Evolutionary conservation across 2,797 vertebrate species (phyloP).

Genomic region (Botia almorhae): DNA sequence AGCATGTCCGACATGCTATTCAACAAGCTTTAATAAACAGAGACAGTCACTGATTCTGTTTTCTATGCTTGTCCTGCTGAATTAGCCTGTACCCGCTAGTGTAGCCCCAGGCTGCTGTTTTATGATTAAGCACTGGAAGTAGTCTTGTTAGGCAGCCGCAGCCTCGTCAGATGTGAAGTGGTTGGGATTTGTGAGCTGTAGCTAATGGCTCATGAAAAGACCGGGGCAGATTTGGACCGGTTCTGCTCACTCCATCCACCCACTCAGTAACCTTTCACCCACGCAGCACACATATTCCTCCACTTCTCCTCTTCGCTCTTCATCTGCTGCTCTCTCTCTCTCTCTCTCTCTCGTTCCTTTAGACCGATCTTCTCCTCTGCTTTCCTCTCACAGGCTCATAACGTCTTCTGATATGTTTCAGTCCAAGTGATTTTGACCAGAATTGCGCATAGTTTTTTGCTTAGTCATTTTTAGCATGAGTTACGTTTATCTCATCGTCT

Average conservation of each 20-base stretch:
- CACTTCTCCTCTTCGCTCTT: constrained; percentile 31
- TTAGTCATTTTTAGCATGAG: neutral
- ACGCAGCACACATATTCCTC: constrained; percentile 19
- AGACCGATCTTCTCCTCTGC: constrained; percentile 11
- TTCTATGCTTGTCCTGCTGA: constrained; percentile 9
- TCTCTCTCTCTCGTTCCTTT: neutral
- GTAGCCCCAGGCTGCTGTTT: neutral
- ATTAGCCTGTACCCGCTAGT: neutral
- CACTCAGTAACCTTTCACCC: constrained; percentile 45
- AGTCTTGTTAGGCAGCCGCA: constrained; percentile 54
- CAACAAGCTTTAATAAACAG: constrained; percentile 10
- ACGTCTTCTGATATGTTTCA: neutral
- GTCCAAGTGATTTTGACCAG: constrained; percentile 3
- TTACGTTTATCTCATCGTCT: neutral
- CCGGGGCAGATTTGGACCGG: constrained; percentile 49
- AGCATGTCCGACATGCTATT: neutral
- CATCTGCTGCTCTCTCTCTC: constrained; percentile 6
- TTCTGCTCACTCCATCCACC: constrained; percentile 29
- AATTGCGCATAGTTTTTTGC: neutral
- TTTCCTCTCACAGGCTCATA: neutral
- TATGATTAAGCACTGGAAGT: neutral
- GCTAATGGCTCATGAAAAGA: constrained; percentile 63
- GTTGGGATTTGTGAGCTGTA: constrained; percentile 61
- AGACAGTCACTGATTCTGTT: constrained; percentile 21
- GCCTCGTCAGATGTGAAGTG: constrained; percentile 53